Evolutionary conservation across 2,113 vertebrate species (phyloP).

Genomic region (Lucifuga dentata): DNA sequence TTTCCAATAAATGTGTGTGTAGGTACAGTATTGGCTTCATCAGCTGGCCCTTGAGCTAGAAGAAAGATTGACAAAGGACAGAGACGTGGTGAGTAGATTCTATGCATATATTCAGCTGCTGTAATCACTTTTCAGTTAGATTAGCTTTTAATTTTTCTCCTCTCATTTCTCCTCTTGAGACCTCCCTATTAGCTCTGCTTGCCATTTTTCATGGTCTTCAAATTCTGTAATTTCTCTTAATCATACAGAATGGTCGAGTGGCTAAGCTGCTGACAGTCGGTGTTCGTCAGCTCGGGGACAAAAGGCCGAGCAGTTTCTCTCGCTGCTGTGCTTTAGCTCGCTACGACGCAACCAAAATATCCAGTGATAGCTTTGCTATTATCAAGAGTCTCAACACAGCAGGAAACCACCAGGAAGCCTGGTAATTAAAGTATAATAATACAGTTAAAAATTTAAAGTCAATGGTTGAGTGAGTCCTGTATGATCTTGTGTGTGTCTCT

Average conservation of each 20-base stretch:
- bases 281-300: conserved; percentile 87
- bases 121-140: no score
- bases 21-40: conserved; percentile 96
- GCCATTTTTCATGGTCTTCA: no score
- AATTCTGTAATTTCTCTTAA: background rate
- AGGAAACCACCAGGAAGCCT: conserved; percentile 88
- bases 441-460: background rate
- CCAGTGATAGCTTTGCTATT: conserved; percentile 87
- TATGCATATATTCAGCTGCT: no score
- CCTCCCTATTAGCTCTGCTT: no score
- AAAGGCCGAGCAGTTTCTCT: conserved; percentile 81
- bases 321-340: conserved; percentile 89
- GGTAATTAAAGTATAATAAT: conserved; percentile 77
- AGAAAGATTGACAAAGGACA: conserved; percentile 92
- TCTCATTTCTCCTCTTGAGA: no score
- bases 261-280: conserved; percentile 89
- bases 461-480: background rate
- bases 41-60: conserved; percentile 94
- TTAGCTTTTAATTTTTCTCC: no score
- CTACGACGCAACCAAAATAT: conserved; percentile 91
- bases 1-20: conserved; percentile 5
- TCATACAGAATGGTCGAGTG: conserved; percentile 89
- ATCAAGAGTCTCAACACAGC: conserved; percentile 91
- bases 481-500: conserved; percentile 8
- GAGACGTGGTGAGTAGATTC: conserved; percentile 85